phyloP scores from a whole-genome alignment of 2,888 invertebrate genomes.

The Andrena praecox region DNA sequence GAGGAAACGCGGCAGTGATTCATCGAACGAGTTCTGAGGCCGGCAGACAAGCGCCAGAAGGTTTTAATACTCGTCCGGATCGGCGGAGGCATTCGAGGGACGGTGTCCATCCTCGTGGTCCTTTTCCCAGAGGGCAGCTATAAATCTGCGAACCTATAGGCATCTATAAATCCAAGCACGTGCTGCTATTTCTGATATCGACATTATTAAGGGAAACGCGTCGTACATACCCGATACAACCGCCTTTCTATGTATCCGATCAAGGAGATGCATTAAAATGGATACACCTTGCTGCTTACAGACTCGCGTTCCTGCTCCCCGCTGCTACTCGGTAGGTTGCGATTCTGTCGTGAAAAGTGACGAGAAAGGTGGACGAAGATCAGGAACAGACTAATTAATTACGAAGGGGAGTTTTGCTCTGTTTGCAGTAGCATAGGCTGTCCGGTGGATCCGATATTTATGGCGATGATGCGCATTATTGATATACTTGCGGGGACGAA shows the following conservation, averaged over 20 bases:
- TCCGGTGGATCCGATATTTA: slow-evolving; percentile 25
- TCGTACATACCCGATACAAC: slow-evolving; percentile 8
- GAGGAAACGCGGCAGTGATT: slow-evolving; percentile 66
- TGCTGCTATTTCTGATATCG: slow-evolving; percentile 55
- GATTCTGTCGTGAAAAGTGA: slow-evolving; percentile 2
- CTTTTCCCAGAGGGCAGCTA: slow-evolving; percentile 13
- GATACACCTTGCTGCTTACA: neutral
- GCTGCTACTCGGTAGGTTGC: neutral
- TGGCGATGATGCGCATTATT: slow-evolving; percentile 28
- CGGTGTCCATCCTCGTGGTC: slow-evolving; percentile 6
- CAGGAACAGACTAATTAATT: slow-evolving; percentile 4
- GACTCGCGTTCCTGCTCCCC: too few species aligned
- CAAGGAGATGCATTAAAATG: slow-evolving; percentile 23
- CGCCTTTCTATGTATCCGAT: neutral
- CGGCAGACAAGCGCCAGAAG: slow-evolving; percentile 63
- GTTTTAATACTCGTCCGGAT: slow-evolving; percentile 55
- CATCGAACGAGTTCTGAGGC: slow-evolving; percentile 66
- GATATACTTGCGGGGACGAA: slow-evolving; percentile 42
- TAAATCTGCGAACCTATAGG: slow-evolving; percentile 30
- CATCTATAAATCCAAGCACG: slow-evolving; percentile 44
- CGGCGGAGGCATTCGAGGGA: slow-evolving; percentile 40
- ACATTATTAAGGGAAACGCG: slow-evolving; percentile 36
- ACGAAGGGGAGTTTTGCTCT: neutral
- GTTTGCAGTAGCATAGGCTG: neutral
- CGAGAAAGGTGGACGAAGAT: neutral